Base-by-base conservation (phyloP, 2,888 invertebrate species). In the Cosmia pyralina region DNA sequence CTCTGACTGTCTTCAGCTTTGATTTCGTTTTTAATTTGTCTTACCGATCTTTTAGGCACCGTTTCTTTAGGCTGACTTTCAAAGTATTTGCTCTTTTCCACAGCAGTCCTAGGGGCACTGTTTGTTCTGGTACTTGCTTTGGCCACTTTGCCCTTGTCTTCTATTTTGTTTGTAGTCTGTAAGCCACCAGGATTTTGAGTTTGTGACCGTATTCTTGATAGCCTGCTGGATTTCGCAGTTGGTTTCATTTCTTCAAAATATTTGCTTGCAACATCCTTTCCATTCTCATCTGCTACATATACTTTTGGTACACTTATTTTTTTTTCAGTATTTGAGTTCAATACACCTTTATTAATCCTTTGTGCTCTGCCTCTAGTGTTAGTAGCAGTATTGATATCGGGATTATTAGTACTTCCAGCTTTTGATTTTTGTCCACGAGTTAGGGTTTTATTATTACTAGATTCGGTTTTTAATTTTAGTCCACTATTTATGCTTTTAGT, bases 71-170 rank as follows among this genome's bases (percentile, higher is more conserved):
- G 4, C 41, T 72, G 59, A 52, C 41, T 70, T 84, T 77, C 72
- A 72, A 95, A 95, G 88, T 95, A 95, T 91, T 94, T 93, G 81
- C 94, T 96, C 84, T 89, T 92, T 81, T 92, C 91, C 15, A 83
- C 72, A 74, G 79, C 58, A 69, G 69, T 86, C 2, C 87, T 89
- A 60, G 94, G 92, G 17, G 90, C 92, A 88, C 95, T 96, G 87
- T 90, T 94, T 46, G 93, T 92, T 85, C 95, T 78, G 11, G 87
- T 17, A 69, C 88, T 92, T 90, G 67, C 58, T 64, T 83, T 84
- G 74, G 53, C 34, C 34, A 70, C 50, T 53, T 67, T 79, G 68
- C 53, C 68, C 69, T 83, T 85, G 77, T 63, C 77, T 50, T 79
- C 71, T 44, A 65, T 55, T 66, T 72, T 72, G 57, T 46, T 73